A percentile compares a stretch with the other conserved stretches of the same genome.
Evolutionary conservation across 2,888 invertebrate species (phyloP).

Genomic region (Laspeyria flexula): DNA sequence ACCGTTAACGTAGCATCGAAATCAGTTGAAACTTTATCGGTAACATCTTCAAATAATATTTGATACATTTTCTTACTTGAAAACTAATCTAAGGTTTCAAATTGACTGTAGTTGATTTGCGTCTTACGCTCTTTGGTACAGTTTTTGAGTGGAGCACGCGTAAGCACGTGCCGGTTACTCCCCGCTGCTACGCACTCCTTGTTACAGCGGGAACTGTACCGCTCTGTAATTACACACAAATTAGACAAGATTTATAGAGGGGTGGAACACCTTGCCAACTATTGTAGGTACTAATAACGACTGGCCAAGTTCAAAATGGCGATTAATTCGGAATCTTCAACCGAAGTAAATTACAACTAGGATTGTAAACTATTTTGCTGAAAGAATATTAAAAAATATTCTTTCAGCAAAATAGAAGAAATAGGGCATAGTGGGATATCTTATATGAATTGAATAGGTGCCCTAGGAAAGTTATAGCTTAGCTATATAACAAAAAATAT

Average conservation of each 20-base stretch:
- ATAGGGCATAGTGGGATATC: too few relatives aligned
- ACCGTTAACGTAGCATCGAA: conserved; percentile 58
- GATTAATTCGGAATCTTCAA: conserved; percentile 73
- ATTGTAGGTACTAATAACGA: conserved; percentile 83
- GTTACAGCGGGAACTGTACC: conserved; percentile 81
- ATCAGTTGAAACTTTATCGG: conserved; percentile 52
- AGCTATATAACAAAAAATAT: too few relatives aligned
- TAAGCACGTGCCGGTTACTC: conserved; percentile 82
- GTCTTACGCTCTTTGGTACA: conserved; percentile 45
- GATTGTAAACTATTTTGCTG: conserved; percentile 43
- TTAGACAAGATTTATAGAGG: conserved; percentile 86
- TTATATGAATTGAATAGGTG: too few relatives aligned
- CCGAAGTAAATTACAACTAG: conserved; percentile 53
- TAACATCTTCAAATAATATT: conserved; percentile 58
- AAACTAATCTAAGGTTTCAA: conserved; percentile 42
- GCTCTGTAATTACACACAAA: conserved; percentile 86
- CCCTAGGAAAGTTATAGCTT: too few relatives aligned
- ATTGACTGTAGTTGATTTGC: conserved; percentile 24
- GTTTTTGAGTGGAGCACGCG: conserved; percentile 63
- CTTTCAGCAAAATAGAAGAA: too few relatives aligned
- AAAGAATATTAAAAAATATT: too few relatives aligned
- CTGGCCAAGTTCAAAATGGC: conserved; percentile 81
- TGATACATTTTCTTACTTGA: conserved; percentile 21
- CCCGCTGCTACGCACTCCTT: conserved; percentile 84
- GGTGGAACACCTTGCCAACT: conserved; percentile 86